Evolutionary conservation across 92 coral and sea anemone species (phyloP).

Genomic region (Montipora capitata): DNA sequence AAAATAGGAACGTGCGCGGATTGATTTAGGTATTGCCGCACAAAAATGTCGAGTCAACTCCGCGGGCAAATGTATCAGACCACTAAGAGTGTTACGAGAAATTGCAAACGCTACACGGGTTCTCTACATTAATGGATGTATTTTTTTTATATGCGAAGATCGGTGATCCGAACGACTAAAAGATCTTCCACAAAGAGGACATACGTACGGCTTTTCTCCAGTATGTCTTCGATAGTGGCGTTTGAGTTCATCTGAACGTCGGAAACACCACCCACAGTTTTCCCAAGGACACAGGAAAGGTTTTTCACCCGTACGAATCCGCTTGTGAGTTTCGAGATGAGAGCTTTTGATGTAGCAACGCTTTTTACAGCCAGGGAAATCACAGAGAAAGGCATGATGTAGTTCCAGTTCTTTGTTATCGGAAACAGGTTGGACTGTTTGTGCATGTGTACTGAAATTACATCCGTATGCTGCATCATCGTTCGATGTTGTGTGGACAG

Average conservation of each 20-base stretch:
- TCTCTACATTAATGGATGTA: constrained; percentile 76
- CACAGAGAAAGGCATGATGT: constrained; percentile 73
- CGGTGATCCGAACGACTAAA: constrained; percentile 94
- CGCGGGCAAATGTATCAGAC: not conserved
- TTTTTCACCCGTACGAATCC: constrained; percentile 88
- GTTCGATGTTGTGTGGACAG: not conserved
- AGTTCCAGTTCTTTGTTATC: constrained; percentile 20
- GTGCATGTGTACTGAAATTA: constrained; percentile 14
- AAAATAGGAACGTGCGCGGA: not conserved
- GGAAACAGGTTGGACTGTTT: constrained; percentile 14
- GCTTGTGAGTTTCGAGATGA: constrained; percentile 79
- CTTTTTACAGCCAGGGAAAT: constrained; percentile 87
- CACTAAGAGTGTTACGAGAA: not conserved
- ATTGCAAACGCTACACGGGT: not conserved
- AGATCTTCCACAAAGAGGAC: constrained; percentile 94
- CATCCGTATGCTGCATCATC: not conserved
- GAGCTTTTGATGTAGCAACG: constrained; percentile 82
- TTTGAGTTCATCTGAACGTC: constrained; percentile 89
- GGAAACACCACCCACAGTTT: constrained; percentile 90
- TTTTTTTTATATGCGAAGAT: constrained; percentile 86
- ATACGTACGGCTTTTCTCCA: constrained; percentile 91
- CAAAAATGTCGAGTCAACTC: not conserved
- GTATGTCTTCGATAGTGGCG: constrained; percentile 92
- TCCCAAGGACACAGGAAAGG: constrained; percentile 93
- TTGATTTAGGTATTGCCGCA: not conserved